These are phyloP conservation scores for Drosophila lini DNA, from an alignment of 1,140 invertebrate species.

Conservation along the genomic window DNA sequence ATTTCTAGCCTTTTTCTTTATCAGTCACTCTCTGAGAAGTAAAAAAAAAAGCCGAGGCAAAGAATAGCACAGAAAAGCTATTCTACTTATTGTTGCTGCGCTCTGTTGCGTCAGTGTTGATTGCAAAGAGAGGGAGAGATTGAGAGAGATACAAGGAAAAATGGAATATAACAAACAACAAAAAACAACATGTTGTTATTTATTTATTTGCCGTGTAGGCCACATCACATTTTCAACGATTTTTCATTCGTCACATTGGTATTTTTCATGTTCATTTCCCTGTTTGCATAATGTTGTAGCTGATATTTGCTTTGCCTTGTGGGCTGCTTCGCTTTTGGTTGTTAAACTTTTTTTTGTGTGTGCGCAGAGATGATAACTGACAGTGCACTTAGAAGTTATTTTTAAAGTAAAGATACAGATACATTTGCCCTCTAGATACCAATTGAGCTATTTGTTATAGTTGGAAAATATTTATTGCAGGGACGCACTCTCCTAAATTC, in stretches of 20 bases:
- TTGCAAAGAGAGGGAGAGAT: conserved; percentile 32
- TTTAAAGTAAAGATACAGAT: conserved; percentile 20
- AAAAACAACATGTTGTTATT: conserved; percentile 39
- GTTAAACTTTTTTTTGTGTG: conserved; percentile 36
- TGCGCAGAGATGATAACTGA: conserved; percentile 48
- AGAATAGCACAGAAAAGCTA: conserved; percentile 26
- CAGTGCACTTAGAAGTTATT: conserved; percentile 59
- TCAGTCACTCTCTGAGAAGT: conserved; percentile 45
- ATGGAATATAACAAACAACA: conserved; percentile 11
- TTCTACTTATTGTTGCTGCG: conserved; percentile 53
- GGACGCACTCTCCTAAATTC: no score
- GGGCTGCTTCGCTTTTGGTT: conserved; percentile 39
- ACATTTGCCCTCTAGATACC: conserved; percentile 4
- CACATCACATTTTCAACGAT: conserved; percentile 68
- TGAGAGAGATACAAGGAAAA: conserved; percentile 18
- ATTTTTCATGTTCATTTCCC: conserved; percentile 55
- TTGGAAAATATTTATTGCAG: neutral
- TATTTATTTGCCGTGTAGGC: conserved; percentile 62
- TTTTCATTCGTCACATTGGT: conserved; percentile 43
- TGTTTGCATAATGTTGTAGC: conserved; percentile 62
- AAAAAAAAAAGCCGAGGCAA: conserved; percentile 15
- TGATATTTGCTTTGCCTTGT: conserved; percentile 53
- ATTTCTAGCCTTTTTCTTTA: conserved; percentile 67
- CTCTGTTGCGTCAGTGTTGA: conserved; percentile 63
- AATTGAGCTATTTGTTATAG: neutral